These are phyloP conservation scores for Ceratotherium simum DNA, from an alignment of 2,113 vertebrate genomes.

Conservation along the genomic window DNA sequence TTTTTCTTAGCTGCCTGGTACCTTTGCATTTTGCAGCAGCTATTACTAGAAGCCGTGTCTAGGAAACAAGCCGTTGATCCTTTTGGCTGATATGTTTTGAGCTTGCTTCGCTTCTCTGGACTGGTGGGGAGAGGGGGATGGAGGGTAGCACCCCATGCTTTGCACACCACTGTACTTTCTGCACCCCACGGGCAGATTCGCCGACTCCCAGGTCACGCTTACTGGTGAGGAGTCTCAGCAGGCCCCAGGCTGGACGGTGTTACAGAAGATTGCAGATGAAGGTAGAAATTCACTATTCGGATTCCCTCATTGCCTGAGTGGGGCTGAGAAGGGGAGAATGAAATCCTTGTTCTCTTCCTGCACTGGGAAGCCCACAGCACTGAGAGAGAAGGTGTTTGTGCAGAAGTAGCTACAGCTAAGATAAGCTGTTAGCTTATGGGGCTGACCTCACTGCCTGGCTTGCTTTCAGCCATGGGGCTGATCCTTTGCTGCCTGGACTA, in stretches of 20 bases:
- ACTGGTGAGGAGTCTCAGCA: neutral
- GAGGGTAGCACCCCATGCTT: fast-evolving
- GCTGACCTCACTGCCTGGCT: neutral
- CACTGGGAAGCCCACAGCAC: neutral
- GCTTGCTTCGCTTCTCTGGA: neutral
- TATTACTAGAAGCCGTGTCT: neutral
- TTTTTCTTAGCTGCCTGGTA: neutral
- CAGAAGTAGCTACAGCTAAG: neutral
- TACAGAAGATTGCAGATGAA: neutral
- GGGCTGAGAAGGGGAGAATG: neutral
- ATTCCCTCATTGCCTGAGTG: neutral
- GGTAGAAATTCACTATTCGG: neutral
- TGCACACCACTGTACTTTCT: neutral
- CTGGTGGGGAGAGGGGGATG: no score
- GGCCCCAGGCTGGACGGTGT: neutral
- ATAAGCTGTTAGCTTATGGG: neutral
- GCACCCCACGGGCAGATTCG: neutral
- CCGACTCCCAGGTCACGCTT: neutral
- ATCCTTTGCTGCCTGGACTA: neutral
- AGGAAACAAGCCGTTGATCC: neutral
- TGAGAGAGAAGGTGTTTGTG: neutral
- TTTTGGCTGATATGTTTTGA: neutral
- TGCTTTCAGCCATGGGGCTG: neutral
- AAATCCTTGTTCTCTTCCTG: neutral
- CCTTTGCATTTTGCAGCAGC: neutral